Evolutionary conservation across 2,113 vertebrate genomes (phyloP).

Genomic region (Ictidomys tridecemlineatus): DNA sequence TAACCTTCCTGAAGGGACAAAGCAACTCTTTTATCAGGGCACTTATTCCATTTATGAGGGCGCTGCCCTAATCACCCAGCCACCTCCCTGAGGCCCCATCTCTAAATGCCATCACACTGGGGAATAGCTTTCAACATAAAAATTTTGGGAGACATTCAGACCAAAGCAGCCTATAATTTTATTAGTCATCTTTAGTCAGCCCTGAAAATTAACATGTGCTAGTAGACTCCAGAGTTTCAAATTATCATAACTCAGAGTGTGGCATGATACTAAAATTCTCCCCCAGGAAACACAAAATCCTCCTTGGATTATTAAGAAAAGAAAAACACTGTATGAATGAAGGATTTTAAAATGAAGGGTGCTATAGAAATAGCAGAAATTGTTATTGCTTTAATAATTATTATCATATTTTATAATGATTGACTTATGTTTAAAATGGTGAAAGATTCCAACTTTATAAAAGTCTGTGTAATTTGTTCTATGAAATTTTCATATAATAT

Average conservation of each 20-base stretch:
- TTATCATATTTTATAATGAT: not conserved
- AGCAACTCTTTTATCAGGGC: not conserved
- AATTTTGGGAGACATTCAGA: not conserved
- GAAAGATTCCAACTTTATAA: not conserved
- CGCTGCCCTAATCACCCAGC: not conserved
- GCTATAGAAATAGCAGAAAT: not conserved
- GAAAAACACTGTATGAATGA: not conserved
- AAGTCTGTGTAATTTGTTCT: not conserved
- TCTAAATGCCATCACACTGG: not conserved
- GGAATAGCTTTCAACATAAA: not conserved
- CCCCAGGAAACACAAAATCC: not conserved
- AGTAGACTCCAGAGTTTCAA: not conserved
- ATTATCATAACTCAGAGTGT: not conserved
- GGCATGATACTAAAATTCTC: constrained; percentile 16
- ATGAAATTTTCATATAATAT: constrained; percentile 39
- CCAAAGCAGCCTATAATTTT: not conserved
- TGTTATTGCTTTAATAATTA: not conserved
- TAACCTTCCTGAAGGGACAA: no score
- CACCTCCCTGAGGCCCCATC: not conserved
- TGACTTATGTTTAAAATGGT: not conserved
- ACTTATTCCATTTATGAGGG: not conserved
- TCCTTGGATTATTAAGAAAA: not conserved
- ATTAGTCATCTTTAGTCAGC: constrained; percentile 9
- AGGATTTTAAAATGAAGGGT: not conserved
- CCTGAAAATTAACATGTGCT: not conserved